phyloP scores from a whole-genome alignment of 2,797 vertebrate species.

The Zenarchopterus dispar region DNA sequence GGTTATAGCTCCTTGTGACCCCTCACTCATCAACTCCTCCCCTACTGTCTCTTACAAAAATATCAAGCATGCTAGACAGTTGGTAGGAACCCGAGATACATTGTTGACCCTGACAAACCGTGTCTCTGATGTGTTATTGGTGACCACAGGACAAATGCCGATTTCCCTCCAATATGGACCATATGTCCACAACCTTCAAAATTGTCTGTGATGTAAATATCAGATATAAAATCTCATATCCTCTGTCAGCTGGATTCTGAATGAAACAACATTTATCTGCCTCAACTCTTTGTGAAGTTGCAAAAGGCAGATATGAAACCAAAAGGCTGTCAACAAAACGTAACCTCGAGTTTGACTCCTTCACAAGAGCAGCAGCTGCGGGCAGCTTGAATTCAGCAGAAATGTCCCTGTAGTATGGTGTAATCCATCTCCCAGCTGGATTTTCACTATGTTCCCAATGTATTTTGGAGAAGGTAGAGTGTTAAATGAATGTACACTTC shows the following conservation, averaged over 20 bases:
- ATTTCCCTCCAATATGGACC: too few species aligned
- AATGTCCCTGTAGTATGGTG: not conserved
- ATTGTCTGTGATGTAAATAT: too few species aligned
- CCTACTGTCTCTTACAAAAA: too few species aligned
- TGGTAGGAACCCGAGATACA: too few species aligned
- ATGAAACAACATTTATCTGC: not conserved
- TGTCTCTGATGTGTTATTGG: too few species aligned
- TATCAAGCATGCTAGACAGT: too few species aligned
- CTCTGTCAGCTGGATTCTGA: not conserved
- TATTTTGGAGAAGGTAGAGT: not conserved
- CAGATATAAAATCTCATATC: too few species aligned
- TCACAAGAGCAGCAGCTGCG: not conserved
- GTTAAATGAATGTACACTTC: conserved; percentile 8
- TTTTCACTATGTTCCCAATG: not conserved
- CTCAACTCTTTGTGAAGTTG: not conserved
- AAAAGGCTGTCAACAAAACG: conserved; percentile 5
- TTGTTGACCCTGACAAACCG: too few species aligned
- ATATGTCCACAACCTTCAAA: too few species aligned
- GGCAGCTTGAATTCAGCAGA: not conserved
- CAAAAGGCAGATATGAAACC: not conserved
- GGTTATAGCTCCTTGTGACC: too few species aligned
- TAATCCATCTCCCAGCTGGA: conserved; percentile 9
- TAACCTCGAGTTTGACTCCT: not conserved
- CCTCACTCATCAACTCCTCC: too few species aligned
- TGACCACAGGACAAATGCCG: too few species aligned